Base-by-base conservation (phyloP, 2,797 vertebrate genomes). In the Poecile montanus region DNA sequence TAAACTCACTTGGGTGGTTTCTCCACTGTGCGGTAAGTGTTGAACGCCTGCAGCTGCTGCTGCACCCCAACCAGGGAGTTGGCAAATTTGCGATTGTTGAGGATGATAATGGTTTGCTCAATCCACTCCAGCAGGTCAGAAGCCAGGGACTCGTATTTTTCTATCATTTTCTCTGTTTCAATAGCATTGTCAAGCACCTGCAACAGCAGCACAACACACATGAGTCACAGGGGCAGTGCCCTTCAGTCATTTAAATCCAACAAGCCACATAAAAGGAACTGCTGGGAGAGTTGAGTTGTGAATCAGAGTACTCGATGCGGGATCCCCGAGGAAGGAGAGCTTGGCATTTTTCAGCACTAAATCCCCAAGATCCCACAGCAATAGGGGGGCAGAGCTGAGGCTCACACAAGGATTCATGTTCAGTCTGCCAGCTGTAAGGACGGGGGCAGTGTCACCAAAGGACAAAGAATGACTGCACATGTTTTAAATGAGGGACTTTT, bases 51-150 rank as follows among this genome's bases (percentile, higher is more conserved):
- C 19, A 99, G 98, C 96, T 99, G 99, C 94, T 99, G 99, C 67
- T 99, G 99, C 77, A 99, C 99, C 18, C 99, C 99, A 38, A 99
- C 98, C 68, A 99, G 98, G 0, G 99, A 99, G 98, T 99, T 99
- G 94, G 99, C 99, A 61, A 99, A 99, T 97, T 99, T 99, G 95
- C 99, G 98, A 96, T 99, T 99, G 98, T 99, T 99, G 94, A 99
- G 98, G 97, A 99, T 99, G 96, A 99, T 99, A 97, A 99, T 99
- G 97, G 99, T 99, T 97, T 99, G 99, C 70, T 99, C 99, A 60
- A 99, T 99, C 99, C 99, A 99, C 97, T 99, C 99, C 80, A 99
- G 98, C 51, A 99, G 98, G 96, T 99, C 99, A 0, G 99, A 99
- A 13, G 99, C 99, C 97, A 99, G 98, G 3, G 99, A 99, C 91